Conservation (phyloP, 1,140 invertebrate genomes). For the Ceratina australensis region DNA sequence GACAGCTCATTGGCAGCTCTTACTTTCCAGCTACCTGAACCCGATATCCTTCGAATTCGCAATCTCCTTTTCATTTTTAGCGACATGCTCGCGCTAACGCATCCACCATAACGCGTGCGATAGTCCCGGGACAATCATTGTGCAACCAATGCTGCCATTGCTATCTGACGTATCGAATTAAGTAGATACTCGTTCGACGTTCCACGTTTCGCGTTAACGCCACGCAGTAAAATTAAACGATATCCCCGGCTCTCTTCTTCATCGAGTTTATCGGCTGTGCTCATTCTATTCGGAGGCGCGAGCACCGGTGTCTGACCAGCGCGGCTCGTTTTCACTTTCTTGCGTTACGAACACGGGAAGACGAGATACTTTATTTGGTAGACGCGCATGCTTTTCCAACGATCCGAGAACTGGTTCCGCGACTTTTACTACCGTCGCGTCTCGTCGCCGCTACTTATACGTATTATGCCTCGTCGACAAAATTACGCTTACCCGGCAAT, state of each 20-base stretch:
- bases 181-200: too few relatives aligned
- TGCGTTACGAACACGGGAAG: conserved; percentile 14
- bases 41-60: conserved; percentile 57
- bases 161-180: too few relatives aligned
- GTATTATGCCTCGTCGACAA: too few relatives aligned
- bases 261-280: not conserved
- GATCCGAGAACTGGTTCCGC: conserved; percentile 53
- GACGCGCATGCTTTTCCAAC: conserved; percentile 41
- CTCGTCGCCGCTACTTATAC: not conserved
- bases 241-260: too few relatives aligned
- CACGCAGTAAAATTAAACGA: too few relatives aligned
- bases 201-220: too few relatives aligned
- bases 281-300: not conserved
- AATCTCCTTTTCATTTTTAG: conserved; percentile 34
- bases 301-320: not conserved
- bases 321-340: conserved; percentile 43
- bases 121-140: not conserved
- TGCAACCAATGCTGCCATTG: not conserved
- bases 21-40: conserved; percentile 49
- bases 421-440: conserved; percentile 39
- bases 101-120: conserved; percentile 12
- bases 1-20: conserved; percentile 35
- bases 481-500: not conserved
- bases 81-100: conserved; percentile 7
- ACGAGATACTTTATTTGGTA: conserved; percentile 54